Conservation (phyloP, 53 echinoderm and acorn worm genomes). For the Hippasteria phrygiana region DNA sequence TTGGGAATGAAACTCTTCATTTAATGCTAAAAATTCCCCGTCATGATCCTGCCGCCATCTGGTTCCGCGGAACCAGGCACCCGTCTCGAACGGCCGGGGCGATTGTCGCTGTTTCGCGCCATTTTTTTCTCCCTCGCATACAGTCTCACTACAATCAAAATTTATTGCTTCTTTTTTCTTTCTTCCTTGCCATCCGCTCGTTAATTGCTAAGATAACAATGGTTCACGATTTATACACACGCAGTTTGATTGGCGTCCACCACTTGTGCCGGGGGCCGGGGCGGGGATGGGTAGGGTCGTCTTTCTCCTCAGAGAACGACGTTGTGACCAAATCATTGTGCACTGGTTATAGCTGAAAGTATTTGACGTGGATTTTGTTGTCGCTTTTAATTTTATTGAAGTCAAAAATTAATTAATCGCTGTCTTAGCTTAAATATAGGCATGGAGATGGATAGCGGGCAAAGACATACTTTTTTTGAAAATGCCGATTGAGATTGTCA, state of each 20-base stretch:
- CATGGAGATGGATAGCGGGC: no score
- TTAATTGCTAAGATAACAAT: conserved; percentile 20
- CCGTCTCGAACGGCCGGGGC: no score
- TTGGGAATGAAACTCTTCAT: background rate
- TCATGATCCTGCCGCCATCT: background rate
- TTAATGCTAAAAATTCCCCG: background rate
- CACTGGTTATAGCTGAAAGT: no score
- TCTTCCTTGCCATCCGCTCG: background rate
- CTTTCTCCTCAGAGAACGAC: no score
- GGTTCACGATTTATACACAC: background rate
- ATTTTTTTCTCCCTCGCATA: background rate
- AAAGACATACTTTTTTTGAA: no score
- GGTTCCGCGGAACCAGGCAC: background rate
- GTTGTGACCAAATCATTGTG: no score
- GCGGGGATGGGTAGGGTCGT: background rate
- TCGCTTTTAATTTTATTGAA: no score
- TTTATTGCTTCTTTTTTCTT: conserved; percentile 12
- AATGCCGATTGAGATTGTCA: no score
- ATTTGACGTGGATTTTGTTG: no score
- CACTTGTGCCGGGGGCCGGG: background rate
- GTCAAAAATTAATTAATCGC: no score
- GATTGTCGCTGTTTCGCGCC: background rate
- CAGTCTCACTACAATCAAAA: background rate
- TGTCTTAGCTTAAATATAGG: no score
- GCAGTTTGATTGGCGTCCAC: background rate